Conservation (phyloP, 53 echinoderm and acorn worm species). For the Crossaster papposus region DNA sequence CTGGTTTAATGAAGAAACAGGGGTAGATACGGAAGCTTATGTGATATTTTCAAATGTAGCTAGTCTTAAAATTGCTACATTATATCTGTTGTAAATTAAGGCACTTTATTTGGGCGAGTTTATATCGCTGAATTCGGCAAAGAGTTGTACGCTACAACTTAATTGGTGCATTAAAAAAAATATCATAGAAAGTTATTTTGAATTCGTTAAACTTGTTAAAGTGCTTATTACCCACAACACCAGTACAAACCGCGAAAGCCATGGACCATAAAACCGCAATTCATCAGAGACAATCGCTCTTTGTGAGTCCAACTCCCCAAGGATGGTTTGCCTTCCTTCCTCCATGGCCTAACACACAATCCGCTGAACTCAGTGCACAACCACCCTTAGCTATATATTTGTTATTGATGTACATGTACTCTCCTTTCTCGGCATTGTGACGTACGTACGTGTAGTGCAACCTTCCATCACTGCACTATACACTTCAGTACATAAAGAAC, state of each 20-base stretch:
- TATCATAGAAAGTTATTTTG: too few species aligned
- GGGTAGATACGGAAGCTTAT: too few species aligned
- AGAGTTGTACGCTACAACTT: too few species aligned
- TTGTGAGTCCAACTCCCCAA: neutral
- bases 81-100: too few species aligned
- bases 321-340: slow-evolving; percentile 34
- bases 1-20: too few species aligned
- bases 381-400: neutral
- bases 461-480: neutral
- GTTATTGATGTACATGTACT: too few species aligned
- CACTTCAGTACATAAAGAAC: neutral
- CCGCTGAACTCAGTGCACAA: neutral
- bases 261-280: neutral
- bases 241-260: neutral
- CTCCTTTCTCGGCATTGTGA: neutral
- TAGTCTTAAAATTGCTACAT: too few species aligned
- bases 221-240: neutral
- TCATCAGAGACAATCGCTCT: neutral
- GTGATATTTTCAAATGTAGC: too few species aligned
- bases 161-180: too few species aligned
- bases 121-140: too few species aligned
- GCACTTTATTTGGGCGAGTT: too few species aligned
- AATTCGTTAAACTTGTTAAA: too few species aligned
- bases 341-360: neutral
- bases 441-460: neutral